Base-by-base conservation (phyloP, 2,888 invertebrate genomes). In the Ametastegia equiseti region DNA sequence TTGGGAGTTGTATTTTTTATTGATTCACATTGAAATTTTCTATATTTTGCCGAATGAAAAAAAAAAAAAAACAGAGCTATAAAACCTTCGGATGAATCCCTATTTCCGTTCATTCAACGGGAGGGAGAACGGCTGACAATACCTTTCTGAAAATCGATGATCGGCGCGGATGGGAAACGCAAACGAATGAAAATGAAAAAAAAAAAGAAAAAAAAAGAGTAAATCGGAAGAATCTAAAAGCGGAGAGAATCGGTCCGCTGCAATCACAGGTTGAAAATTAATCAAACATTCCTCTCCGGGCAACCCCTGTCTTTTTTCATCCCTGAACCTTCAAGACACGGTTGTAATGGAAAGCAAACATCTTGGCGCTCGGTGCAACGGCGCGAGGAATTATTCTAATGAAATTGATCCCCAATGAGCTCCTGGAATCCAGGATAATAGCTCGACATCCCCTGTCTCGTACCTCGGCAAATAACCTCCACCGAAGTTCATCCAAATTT, bases 341-440 rank as follows among this genome's bases (percentile, higher is more conserved):
- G 73, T 23, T 75, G 19, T 54, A 75, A 75, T 75, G 73, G 54
- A 54, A 75, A 75, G 50, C 54, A 54, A 75, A 50, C 54, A 75
- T 50, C 33, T 75, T 75, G 50, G 50, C n/a, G 33, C 54, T 36
- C 42, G 54, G 33, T 75, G 50, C 73, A 50, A 50, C 73, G 50
- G n/a, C 33, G 50, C 54, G 19, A 54, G 33, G 23, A 75, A 75
- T 54, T 75, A 75, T 75, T 75, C 73, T 54, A 75, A 75, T 75
- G 36, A 75, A 75, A 75, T 75, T 75, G 33, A 73, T 73, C 47
- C 36, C 73, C 50, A 54, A 75, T 75, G 73, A 75, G 54, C 54
- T 36, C 2, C 45, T 71, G 71, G 19, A 19, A 50, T 75, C 36
- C 73, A 19, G 54, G 19, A 33, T 54, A 75, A 75, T 75, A 50